Evolutionary conservation across 2,113 vertebrate species (phyloP).

Genomic region (Phainopepla nitens): DNA sequence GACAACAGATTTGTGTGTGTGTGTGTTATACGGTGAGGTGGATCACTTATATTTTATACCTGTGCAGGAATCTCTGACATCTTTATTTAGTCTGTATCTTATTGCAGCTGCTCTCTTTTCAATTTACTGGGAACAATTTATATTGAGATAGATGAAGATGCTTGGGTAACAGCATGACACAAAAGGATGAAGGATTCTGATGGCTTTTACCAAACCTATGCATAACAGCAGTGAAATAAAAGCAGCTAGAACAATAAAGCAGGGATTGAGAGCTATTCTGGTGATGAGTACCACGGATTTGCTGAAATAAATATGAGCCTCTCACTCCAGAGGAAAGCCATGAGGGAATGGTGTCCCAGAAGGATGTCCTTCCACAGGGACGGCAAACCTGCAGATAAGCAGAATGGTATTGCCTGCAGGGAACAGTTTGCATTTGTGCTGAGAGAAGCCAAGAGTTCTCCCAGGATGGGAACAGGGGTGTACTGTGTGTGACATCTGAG

Average conservation of each 20-base stretch:
- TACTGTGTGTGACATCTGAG: not conserved
- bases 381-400: not conserved
- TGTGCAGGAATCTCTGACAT: not conserved
- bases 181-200: constrained; percentile 10
- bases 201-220: constrained; percentile 1
- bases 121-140: constrained; percentile 15
- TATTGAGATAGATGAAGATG: not conserved
- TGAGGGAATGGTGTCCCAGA: not conserved
- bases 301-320: not conserved
- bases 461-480: not conserved
- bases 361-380: not conserved
- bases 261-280: not conserved
- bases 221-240: not conserved
- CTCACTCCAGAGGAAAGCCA: not conserved
- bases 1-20: not conserved
- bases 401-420: not conserved
- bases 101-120: not conserved
- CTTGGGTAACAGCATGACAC: not conserved
- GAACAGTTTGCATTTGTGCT: not conserved
- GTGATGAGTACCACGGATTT: not conserved
- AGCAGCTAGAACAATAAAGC: not conserved
- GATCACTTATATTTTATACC: not conserved
- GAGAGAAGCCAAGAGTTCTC: not conserved
- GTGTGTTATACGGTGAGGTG: not conserved
- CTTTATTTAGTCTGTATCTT: not conserved